Base-by-base conservation (phyloP, 2,113 vertebrate species). In the Corythaeola cristata region DNA sequence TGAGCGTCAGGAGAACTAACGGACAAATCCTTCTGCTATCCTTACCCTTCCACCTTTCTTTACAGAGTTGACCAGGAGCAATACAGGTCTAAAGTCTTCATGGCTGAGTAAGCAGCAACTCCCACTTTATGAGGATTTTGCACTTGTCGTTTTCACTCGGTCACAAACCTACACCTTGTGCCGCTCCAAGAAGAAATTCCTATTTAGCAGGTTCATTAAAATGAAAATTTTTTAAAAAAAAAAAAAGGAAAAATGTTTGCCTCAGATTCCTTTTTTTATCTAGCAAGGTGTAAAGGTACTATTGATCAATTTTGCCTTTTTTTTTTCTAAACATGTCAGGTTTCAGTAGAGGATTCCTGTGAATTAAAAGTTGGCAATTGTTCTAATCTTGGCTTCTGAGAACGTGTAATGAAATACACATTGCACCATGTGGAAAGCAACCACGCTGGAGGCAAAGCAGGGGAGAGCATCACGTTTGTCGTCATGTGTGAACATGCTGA, bases 401-500 rank as follows among this genome's bases (percentile, higher is more conserved):
- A 87, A 62, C 1, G 3, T 50, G 37, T 19, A 69, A 71, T 20
- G n/a, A 82, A 88, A 92, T 52, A 50, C 37, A 75, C 18, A 41
- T 74, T 53, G 12, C 30, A 50, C 14, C 28, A 77, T 22, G 20
- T 58, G 59, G 53, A 84, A 92, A 89, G 18, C 26, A 71, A 30
- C 39, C 2, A 2, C 13, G 11, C 6, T 45, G 52, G 33, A 72
- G 37, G 13, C 27, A 75, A 88, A 79, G 7, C 22, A 50, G 12
- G 10, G 50, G 32, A 67, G 6, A 7, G 13, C 52, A 89, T 49
- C 5, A 8, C 4, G 1, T n/a, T 93, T 4, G 0, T 32, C 8
- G 0, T 63, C n/a, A 10, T 33, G 23, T 0, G 0, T 35, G 52
- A 50, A 30, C 44, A 41, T 1, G 7, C 26, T 32, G 11, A 74